Percentiles rank a stretch among this genome's conserved stretches.
phyloP scores from a whole-genome alignment of 2,113 vertebrate species.

The Poecilia latipinna region DNA sequence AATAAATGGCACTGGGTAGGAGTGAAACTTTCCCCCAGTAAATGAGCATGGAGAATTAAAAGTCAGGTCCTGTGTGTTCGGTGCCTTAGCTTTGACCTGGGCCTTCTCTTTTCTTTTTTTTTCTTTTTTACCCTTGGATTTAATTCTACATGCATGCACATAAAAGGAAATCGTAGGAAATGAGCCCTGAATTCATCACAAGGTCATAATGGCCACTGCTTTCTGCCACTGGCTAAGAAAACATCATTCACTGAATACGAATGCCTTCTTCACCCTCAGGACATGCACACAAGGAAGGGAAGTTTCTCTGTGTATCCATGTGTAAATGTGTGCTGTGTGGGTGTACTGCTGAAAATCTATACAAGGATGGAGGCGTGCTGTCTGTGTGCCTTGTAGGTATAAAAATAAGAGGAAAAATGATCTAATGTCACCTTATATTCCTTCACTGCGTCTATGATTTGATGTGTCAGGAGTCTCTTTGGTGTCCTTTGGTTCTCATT shows the following conservation, averaged over 20 bases:
- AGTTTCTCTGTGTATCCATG: slow-evolving; percentile 31
- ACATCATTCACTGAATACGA: slow-evolving; percentile 61
- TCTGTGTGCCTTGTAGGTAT: slow-evolving; percentile 19
- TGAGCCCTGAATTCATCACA: slow-evolving; percentile 60
- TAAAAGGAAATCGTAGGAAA: slow-evolving; percentile 40
- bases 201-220: slow-evolving; percentile 64
- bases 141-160: slow-evolving; percentile 20
- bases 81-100: not conserved
- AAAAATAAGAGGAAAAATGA: slow-evolving; percentile 8
- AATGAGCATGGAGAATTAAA: slow-evolving; percentile 73
- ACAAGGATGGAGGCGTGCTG: slow-evolving; percentile 7
- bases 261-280: slow-evolving; percentile 60
- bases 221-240: slow-evolving; percentile 55
- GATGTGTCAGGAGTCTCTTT: slow-evolving; percentile 28
- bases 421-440: slow-evolving; percentile 13
- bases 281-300: slow-evolving; percentile 28
- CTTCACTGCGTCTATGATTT: slow-evolving; percentile 16
- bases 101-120: not conserved
- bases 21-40: slow-evolving; percentile 86
- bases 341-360: slow-evolving; percentile 24
- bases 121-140: slow-evolving; percentile 15
- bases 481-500: slow-evolving; percentile 18
- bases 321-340: slow-evolving; percentile 38
- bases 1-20: slow-evolving; percentile 88
- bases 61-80: slow-evolving; percentile 27